Evolutionary conservation across 2,113 vertebrate genomes (phyloP).

Genomic region (Bos taurus): DNA sequence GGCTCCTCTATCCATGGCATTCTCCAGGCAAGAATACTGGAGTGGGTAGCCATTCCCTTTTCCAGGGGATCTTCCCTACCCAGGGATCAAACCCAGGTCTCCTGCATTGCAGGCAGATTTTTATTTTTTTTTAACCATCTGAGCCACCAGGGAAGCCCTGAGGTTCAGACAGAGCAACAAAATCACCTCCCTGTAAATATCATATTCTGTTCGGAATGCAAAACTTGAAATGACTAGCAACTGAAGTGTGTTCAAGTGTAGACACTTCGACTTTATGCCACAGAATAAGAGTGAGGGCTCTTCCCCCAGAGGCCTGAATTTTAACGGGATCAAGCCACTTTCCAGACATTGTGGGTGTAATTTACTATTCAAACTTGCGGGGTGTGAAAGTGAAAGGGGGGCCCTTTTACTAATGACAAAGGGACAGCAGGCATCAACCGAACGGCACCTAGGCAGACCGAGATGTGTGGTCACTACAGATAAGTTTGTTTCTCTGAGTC

Average conservation of each 20-base stretch:
- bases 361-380: background rate
- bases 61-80: background rate
- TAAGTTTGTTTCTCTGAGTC: background rate
- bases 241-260: background rate
- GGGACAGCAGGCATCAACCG: background rate
- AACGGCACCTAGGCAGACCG: rapidly evolving
- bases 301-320: too few relatives aligned
- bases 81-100: background rate
- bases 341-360: background rate
- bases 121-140: background rate
- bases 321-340: background rate
- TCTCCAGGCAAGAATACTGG: background rate
- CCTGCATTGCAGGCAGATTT: background rate
- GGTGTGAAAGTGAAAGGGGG: background rate
- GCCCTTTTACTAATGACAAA: background rate
- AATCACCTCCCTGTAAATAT: background rate
- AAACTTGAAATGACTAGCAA: background rate
- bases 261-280: background rate
- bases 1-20: background rate
- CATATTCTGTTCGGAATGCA: background rate
- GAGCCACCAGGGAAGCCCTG: background rate
- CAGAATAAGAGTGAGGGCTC: background rate
- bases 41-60: background rate
- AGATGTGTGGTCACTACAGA: rapidly evolving
- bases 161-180: background rate